phyloP scores from a whole-genome alignment of 1,140 invertebrate species.

The Coelopa frigida region DNA sequence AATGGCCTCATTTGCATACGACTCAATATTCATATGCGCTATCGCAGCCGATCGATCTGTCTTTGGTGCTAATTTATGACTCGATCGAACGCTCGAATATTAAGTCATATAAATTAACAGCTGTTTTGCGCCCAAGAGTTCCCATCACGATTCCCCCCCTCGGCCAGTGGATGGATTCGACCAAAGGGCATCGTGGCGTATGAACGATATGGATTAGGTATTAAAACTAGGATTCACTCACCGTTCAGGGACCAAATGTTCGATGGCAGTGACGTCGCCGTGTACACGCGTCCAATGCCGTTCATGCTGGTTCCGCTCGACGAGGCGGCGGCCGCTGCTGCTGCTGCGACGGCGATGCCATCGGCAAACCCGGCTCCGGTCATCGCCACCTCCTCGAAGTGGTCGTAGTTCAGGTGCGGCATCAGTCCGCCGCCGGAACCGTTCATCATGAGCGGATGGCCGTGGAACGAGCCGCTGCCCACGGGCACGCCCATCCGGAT shows the following conservation, averaged over 20 bases:
- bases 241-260: conserved; percentile 87
- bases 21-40: too few relatives aligned
- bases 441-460: conserved; percentile 9
- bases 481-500: conserved; percentile 7
- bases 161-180: too few relatives aligned
- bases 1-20: too few relatives aligned
- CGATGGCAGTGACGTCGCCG: conserved; percentile 79
- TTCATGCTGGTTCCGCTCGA: conserved; percentile 45
- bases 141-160: too few relatives aligned
- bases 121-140: too few relatives aligned
- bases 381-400: conserved; percentile 30
- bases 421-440: conserved; percentile 4
- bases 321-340: conserved; percentile 46
- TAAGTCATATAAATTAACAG: too few relatives aligned
- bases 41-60: too few relatives aligned
- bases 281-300: conserved; percentile 69
- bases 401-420: conserved; percentile 14
- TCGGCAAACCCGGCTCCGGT: conserved; percentile 42
- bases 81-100: too few relatives aligned
- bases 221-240: conserved; percentile 36
- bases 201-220: too few relatives aligned
- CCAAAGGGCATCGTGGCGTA: background rate
- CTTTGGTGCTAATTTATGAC: too few relatives aligned
- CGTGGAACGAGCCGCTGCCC: conserved; percentile 4
- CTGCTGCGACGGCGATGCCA: conserved; percentile 47